Evolutionary conservation across 2,888 invertebrate genomes (phyloP).

Genomic region (Microchrysa polita): DNA sequence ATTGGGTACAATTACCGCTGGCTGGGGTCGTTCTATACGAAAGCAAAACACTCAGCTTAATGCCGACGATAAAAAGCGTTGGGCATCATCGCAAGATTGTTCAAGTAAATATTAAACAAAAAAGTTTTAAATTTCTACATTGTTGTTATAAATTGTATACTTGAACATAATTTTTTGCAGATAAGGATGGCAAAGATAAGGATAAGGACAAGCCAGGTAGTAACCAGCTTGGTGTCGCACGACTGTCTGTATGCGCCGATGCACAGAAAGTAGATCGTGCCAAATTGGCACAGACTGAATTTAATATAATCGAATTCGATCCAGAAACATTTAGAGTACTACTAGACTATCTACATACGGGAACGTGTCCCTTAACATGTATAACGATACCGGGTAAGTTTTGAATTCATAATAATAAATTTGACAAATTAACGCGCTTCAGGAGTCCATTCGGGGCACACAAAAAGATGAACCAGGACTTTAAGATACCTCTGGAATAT

Average conservation of each 20-base stretch:
- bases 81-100: constrained; percentile 92
- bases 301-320: constrained; percentile 94
- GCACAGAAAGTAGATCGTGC: constrained; percentile 93
- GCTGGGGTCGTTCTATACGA: constrained; percentile 88
- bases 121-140: no score
- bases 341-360: constrained; percentile 91
- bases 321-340: constrained; percentile 91
- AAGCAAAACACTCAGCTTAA: constrained; percentile 84
- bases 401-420: no score
- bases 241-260: constrained; percentile 91
- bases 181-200: constrained; percentile 83
- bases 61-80: constrained; percentile 89
- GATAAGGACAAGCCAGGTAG: constrained; percentile 80
- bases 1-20: constrained; percentile 87
- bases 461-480: no score
- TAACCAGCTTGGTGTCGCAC: constrained; percentile 81
- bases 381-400: constrained; percentile 83
- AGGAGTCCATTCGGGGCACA: no score
- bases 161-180: constrained; percentile 64
- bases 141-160: constrained; percentile 3
- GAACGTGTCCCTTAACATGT: constrained; percentile 90
- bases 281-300: constrained; percentile 93
- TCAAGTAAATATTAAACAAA: constrained; percentile 75
- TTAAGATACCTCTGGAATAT: no score
- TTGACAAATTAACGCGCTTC: no score